A percentile compares a stretch with the other conserved stretches of the same genome.
These are phyloP conservation scores for Oligia fasciuncula DNA, from an alignment of 2,888 invertebrate species.

Conservation along the genomic window DNA sequence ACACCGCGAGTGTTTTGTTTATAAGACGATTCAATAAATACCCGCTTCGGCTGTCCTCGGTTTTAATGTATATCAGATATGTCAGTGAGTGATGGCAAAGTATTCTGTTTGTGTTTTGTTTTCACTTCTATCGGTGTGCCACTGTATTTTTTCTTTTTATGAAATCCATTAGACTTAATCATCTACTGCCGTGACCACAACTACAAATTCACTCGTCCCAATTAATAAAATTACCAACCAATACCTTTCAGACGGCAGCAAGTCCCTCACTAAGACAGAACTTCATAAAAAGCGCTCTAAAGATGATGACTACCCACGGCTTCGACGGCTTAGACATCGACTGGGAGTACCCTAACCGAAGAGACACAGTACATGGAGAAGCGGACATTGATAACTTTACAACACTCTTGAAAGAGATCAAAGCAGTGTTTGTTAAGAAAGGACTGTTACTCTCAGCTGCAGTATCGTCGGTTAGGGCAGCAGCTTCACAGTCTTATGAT, in stretches of 20 bases:
- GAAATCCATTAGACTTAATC: background rate
- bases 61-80: no score
- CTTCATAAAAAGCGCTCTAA: conserved; percentile 90
- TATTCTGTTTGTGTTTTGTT: no score
- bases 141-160: no score
- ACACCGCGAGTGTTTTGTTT: no score
- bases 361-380: conserved; percentile 84
- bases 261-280: conserved; percentile 80
- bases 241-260: conserved; percentile 80
- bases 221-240: background rate
- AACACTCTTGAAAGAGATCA: conserved; percentile 89
- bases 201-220: conserved; percentile 9
- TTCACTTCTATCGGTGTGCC: no score
- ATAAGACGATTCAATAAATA: no score
- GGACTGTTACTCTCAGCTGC: conserved; percentile 90
- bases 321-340: conserved; percentile 94
- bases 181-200: background rate
- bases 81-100: no score
- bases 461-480: conserved; percentile 88
- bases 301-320: conserved; percentile 88
- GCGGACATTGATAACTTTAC: conserved; percentile 89
- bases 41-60: no score
- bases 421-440: conserved; percentile 86
- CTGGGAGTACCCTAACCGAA: conserved; percentile 92
- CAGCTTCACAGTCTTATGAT: conserved; percentile 90